Conservation (phyloP, 64 coral and sea anemone genomes). For the Catalaphyllia jardinei region DNA sequence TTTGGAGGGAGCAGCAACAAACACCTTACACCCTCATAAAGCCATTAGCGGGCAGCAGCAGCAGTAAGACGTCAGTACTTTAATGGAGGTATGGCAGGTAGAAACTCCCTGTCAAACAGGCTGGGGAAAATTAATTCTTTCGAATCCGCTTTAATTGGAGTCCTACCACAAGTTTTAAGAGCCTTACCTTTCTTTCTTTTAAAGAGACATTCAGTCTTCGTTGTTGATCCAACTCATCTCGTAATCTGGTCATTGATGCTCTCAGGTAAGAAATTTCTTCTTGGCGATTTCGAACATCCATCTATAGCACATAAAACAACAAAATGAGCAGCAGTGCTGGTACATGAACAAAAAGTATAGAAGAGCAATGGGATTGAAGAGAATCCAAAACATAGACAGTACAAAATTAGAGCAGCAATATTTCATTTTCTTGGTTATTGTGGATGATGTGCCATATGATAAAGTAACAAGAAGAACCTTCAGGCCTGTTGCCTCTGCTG, state of each 20-base stretch:
- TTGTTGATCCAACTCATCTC: conserved; percentile 87
- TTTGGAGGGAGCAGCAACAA: too few species aligned
- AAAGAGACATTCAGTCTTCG: conserved; percentile 76
- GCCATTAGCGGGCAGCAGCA: too few species aligned
- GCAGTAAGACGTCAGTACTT: too few species aligned
- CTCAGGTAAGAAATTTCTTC: conserved; percentile 86
- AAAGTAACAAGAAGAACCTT: conserved; percentile 41
- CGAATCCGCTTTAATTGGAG: too few species aligned
- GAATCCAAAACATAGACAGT: background rate
- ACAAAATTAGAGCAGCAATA: background rate
- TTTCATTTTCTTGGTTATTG: too few species aligned
- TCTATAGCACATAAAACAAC: conserved; percentile 18
- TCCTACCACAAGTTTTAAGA: background rate
- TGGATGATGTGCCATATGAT: background rate
- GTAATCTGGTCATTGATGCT: conserved; percentile 66
- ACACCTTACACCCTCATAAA: too few species aligned
- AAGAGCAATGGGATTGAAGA: too few species aligned
- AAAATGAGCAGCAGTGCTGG: background rate
- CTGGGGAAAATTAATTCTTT: too few species aligned
- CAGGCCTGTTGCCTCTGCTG: conserved; percentile 81
- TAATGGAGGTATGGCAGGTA: too few species aligned
- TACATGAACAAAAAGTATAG: too few species aligned
- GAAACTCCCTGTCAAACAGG: too few species aligned
- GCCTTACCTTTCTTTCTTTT: conserved; percentile 76
- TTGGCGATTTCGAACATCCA: conserved; percentile 87